Base-by-base conservation (phyloP, 1,140 invertebrate genomes). In the Drepana arcuata region DNA sequence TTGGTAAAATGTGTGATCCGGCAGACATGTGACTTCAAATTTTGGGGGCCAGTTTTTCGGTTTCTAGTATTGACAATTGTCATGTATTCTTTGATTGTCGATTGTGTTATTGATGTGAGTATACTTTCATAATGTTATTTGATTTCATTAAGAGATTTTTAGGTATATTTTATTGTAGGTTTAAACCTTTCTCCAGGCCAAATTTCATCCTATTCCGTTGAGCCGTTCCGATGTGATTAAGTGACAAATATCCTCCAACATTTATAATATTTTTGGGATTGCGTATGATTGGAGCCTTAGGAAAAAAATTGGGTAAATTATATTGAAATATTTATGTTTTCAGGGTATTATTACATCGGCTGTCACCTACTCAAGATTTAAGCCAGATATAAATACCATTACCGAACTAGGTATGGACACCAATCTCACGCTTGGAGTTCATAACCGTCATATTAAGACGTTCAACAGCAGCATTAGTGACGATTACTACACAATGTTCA, bases 81-180 rank as follows among this genome's bases (percentile, higher is more conserved):
- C 37, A 27, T 67, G 9, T 82, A 82, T 44, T 79, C 78, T n/a
- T 52, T 82, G 14, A 53, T 82, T 2, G 41, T 82, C 4, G 56
- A 82, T 26, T 77, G 67, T 14, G 66, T 63, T 35, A 69, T 82
- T 42, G 78, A 82, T 42, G 78, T 82, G 70, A 70, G 78, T 77
- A 46, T 27, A 7, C 25, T 18, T 26, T 21, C 18, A 21, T 5
- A n/a, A n/a, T n/a, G n/a, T n/a, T n/a, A n/a, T n/a, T n/a, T n/a
- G n/a, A n/a, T n/a, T n/a, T n/a, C n/a, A n/a, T n/a, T n/a, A n/a
- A n/a, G n/a, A n/a, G n/a, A n/a, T n/a, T n/a, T n/a, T n/a, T n/a
- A n/a, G n/a, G n/a, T n/a, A n/a, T n/a, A n/a, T n/a, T n/a, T n/a
- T n/a, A n/a, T n/a, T n/a, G n/a, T n/a, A n/a, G n/a, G n/a, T n/a